Percentiles rank a stretch among this genome's conserved stretches.
These are phyloP conservation scores for Acrossocheilus wenchowensis DNA, from an alignment of 2,797 vertebrate genomes.

Conservation along the genomic window DNA sequence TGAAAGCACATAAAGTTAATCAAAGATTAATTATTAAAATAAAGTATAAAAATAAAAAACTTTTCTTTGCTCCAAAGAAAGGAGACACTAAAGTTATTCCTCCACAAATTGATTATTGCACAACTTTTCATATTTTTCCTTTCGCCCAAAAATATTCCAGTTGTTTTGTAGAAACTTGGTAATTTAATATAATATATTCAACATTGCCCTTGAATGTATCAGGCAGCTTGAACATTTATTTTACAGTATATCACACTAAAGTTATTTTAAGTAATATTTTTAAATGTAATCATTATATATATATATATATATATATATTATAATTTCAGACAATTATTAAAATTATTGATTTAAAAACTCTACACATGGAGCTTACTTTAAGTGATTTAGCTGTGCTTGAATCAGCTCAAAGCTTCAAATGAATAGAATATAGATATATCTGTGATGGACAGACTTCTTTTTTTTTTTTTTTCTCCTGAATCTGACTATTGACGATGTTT, in stretches of 20 bases:
- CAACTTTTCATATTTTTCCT: not conserved
- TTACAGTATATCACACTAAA: not conserved
- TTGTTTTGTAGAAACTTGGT: constrained; percentile 5
- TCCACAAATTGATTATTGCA: constrained; percentile 1
- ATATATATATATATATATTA: no score
- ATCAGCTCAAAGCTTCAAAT: not conserved
- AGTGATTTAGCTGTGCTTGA: constrained; percentile 8
- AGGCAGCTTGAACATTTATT: constrained; percentile 9
- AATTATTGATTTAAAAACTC: not conserved
- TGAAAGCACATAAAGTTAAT: not conserved
- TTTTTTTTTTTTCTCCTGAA: not conserved
- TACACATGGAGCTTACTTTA: not conserved
- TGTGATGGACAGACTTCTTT: not conserved
- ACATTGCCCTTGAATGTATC: constrained; percentile 20
- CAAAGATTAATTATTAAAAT: not conserved
- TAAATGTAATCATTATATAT: not conserved
- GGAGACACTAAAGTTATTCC: not conserved
- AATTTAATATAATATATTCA: not conserved
- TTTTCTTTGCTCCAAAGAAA: not conserved
- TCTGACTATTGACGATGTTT: not conserved
- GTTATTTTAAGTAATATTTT: not conserved
- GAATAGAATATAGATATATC: not conserved
- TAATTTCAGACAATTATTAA: not conserved
- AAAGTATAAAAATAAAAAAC: not conserved
- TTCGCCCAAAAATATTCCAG: constrained; percentile 1